Conservation (phyloP, 2,888 invertebrate genomes). For the Leptinotarsa rubiginosa region DNA sequence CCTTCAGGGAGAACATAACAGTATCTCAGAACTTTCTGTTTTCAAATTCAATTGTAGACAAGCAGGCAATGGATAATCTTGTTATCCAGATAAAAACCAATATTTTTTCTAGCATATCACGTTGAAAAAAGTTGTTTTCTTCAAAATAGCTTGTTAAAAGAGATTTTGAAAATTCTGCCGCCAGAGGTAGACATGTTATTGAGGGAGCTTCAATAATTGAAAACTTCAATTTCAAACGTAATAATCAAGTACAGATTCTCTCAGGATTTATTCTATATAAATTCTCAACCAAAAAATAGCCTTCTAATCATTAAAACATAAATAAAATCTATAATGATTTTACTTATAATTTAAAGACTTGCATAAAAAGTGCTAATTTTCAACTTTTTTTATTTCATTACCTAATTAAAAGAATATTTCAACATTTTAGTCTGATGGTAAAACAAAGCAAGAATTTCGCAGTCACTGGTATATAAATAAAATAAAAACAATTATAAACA, state of each 20-base stretch:
- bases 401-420: slow-evolving; percentile 27
- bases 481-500: slow-evolving; percentile 29
- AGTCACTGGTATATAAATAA: slow-evolving; percentile 30
- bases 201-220: no score
- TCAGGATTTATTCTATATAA: slow-evolving; percentile 48
- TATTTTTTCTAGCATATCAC: no score
- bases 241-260: slow-evolving; percentile 26
- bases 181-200: no score
- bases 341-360: slow-evolving; percentile 38
- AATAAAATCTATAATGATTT: slow-evolving; percentile 43
- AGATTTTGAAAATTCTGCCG: no score
- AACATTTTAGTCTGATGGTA: slow-evolving; percentile 23
- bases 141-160: no score
- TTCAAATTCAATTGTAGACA: no score
- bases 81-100: no score
- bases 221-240: no score
- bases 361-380: slow-evolving; percentile 30
- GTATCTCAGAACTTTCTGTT: no score
- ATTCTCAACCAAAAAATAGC: slow-evolving; percentile 47
- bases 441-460: slow-evolving; percentile 35
- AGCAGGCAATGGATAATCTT: no score
- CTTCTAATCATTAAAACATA: slow-evolving; percentile 44
- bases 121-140: no score
- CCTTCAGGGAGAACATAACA: no score
- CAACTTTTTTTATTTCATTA: slow-evolving; percentile 29